Evolutionary conservation across 1,140 invertebrate species (phyloP).

Genomic region (Dreissena polymorpha): DNA sequence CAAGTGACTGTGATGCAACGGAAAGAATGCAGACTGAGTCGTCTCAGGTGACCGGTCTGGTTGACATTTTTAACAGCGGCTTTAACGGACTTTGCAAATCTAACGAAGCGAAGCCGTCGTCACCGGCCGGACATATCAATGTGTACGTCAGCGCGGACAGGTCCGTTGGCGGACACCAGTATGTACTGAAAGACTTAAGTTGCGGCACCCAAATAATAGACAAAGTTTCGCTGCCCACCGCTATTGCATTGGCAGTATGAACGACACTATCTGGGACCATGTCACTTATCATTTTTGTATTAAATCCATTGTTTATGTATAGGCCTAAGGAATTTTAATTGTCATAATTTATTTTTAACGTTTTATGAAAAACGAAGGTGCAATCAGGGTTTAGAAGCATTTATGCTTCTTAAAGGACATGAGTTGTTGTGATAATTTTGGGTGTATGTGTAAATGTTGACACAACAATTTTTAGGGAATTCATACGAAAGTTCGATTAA

Average conservation of each 20-base stretch:
- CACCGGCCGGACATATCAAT: constrained; percentile 41
- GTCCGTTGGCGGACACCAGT: constrained; percentile 41
- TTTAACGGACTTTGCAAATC: constrained; percentile 65
- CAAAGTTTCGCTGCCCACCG: constrained; percentile 60
- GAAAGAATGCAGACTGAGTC: constrained; percentile 71
- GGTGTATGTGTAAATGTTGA: too few relatives aligned
- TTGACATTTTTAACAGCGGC: constrained; percentile 74
- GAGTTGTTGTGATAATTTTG: too few relatives aligned
- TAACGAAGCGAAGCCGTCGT: constrained; percentile 20
- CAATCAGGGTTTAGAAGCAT: too few relatives aligned
- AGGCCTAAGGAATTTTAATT: too few relatives aligned
- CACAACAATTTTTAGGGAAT: too few relatives aligned
- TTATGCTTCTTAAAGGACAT: too few relatives aligned
- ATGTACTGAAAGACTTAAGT: constrained; percentile 47
- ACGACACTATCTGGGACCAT: background rate
- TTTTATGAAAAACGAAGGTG: too few relatives aligned
- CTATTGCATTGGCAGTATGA: constrained; percentile 67
- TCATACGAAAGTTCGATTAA: too few relatives aligned
- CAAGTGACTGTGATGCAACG: constrained; percentile 31
- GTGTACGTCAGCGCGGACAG: constrained; percentile 49
- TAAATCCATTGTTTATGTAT: too few relatives aligned
- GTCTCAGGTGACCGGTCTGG: constrained; percentile 72
- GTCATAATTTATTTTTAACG: too few relatives aligned
- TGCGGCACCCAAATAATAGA: constrained; percentile 60
- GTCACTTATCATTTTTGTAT: too few relatives aligned